Evolutionary conservation across 2,797 vertebrate species (phyloP).

Genomic region (Sitta carolinensis): DNA sequence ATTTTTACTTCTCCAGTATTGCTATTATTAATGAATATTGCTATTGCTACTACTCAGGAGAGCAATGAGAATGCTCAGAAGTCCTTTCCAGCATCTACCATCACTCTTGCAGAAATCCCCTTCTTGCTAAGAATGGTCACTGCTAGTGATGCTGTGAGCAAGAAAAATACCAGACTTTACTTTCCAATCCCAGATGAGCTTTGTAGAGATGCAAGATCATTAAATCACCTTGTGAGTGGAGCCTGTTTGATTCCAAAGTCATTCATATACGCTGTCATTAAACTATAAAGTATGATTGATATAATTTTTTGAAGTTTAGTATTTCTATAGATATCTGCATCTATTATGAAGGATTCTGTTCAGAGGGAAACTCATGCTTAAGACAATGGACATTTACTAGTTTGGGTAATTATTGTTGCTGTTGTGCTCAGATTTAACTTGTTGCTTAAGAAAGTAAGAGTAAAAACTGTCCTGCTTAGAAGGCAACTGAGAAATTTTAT

Average conservation of each 20-base stretch:
- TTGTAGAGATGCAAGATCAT: not conserved
- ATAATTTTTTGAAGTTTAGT: not conserved
- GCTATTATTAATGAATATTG: not conserved
- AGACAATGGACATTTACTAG: not conserved
- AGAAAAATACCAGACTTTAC: not conserved
- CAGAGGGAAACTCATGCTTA: not conserved
- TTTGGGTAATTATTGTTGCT: not conserved
- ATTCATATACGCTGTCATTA: not conserved
- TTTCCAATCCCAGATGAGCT: not conserved
- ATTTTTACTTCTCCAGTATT: not conserved
- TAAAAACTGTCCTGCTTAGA: not conserved
- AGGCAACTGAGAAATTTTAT: conserved; percentile 3
- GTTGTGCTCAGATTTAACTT: not conserved
- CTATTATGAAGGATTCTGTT: not conserved
- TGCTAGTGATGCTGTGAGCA: not conserved
- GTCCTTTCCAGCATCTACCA: not conserved
- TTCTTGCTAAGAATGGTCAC: not conserved
- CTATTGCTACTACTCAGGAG: not conserved
- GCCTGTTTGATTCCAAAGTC: not conserved
- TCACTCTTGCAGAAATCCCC: not conserved
- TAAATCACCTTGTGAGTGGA: not conserved
- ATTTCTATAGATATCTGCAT: not conserved
- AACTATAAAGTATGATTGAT: not conserved
- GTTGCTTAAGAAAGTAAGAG: not conserved
- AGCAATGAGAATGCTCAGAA: not conserved